Conservation (phyloP, 2,113 vertebrate species). For the Brachyistius frenatus region DNA sequence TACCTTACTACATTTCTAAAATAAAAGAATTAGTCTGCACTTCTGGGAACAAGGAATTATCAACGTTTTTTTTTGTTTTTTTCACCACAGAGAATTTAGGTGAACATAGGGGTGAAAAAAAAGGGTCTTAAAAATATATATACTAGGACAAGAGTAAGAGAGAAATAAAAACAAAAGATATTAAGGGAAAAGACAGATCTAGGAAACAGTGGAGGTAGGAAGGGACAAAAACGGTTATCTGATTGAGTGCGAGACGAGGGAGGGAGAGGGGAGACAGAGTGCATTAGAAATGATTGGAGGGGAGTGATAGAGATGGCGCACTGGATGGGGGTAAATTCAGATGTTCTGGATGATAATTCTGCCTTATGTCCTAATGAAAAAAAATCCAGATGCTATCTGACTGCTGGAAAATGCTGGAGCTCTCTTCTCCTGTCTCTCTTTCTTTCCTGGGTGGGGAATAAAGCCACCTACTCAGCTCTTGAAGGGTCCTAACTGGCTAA, state of each 20-base stretch:
- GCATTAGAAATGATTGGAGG: conserved; percentile 65
- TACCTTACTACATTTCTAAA: neutral
- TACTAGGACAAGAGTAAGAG: neutral
- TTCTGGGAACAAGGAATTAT: neutral
- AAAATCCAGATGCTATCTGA: conserved; percentile 61
- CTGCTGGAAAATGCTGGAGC: conserved; percentile 49
- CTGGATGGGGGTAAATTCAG: conserved; percentile 62
- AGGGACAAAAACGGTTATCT: conserved; percentile 45
- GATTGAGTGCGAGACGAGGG: conserved; percentile 44
- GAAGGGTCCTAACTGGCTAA: conserved; percentile 50
- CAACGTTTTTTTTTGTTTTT: neutral
- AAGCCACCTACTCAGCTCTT: conserved; percentile 48
- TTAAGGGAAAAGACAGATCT: conserved; percentile 31
- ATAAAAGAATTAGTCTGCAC: conserved; percentile 2
- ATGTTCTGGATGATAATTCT: conserved; percentile 73
- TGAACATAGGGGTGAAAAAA: neutral
- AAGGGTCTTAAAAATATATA: conserved; percentile 10
- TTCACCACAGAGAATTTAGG: conserved; percentile 5
- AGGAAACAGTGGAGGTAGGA: conserved; percentile 28
- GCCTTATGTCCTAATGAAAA: conserved; percentile 61
- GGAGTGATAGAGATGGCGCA: conserved; percentile 38
- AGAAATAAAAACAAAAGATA: neutral
- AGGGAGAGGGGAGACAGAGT: conserved; percentile 23
- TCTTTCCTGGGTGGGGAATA: conserved; percentile 7
- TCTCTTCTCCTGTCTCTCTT: conserved; percentile 1